Evolutionary conservation across 2,113 vertebrate species (phyloP), one percentile per base, ranked within the genome.

Genomic region (Cyanoliseus patagonus): DNA sequence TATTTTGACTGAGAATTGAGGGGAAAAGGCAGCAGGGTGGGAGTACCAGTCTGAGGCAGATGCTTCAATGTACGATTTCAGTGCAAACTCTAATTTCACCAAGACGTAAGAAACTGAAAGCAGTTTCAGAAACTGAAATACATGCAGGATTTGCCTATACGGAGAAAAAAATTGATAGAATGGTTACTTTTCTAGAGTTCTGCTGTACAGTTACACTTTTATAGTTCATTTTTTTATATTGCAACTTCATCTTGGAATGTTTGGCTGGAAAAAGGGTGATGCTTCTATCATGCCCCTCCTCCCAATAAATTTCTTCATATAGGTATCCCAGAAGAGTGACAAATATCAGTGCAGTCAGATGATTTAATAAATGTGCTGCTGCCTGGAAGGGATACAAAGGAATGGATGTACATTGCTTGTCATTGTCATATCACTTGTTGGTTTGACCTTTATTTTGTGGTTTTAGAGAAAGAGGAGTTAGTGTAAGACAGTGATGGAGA

Each of bases 1-100:
- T 92, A 92, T 92, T 96, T 91, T 97, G 95, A 74, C 86, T 92
- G 81, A 85, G 59, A 93, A 72, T 55, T 67, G 46, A 87, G 70
- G 51, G 66, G 86, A 23, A 91, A 49, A 75, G 81, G 70, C 68
- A 87, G 73, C 55, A 76, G 51, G 69, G 72, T 77, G 61, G 81
- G 84, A 94, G 92, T 91, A 91, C 73, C 79, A 69, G 51, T 72
- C 67, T 88, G 76, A 95, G 88, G 63, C 83, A 93, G 79, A 92
- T 90, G 90, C 63, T 73, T 92, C 72, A 49, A 8, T 76, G 37
- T 73, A 27, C 64, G 20, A 77, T 90, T 93, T 88, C 49, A 77
- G 88, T 3, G 6, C 76, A 77, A 92, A 80, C n/a, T 89, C 37
- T 68, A 33, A 83, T 95, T 92, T 94, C 85, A 46, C 63, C 59